These are phyloP conservation scores for Pangasius djambal DNA, from an alignment of 2,797 vertebrate genomes.

Conservation along the genomic window DNA sequence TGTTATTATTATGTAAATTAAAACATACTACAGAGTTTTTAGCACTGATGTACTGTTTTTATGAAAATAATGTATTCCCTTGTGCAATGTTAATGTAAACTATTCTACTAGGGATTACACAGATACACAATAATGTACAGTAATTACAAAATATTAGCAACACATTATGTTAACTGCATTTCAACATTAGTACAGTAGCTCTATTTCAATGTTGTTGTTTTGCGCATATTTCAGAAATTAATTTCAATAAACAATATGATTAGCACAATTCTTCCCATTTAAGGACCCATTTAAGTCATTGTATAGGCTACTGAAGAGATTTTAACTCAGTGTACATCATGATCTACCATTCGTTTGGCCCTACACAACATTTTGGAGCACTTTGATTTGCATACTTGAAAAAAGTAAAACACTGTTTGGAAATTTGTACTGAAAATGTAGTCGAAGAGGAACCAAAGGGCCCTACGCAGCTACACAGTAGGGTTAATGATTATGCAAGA, in stretches of 20 bases:
- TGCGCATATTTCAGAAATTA: background rate
- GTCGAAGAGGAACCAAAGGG: background rate
- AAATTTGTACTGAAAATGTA: background rate
- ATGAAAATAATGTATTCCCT: background rate
- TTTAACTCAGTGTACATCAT: background rate
- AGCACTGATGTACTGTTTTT: background rate
- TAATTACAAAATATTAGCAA: background rate
- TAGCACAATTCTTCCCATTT: background rate
- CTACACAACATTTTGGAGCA: background rate
- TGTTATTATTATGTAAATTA: background rate
- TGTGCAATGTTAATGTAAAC: background rate
- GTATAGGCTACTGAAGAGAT: background rate
- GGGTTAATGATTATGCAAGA: background rate
- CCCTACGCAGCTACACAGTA: background rate
- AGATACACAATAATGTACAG: background rate
- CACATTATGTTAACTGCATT: background rate
- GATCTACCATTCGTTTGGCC: background rate
- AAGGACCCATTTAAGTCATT: background rate
- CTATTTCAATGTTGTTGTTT: background rate
- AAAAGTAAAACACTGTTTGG: background rate
- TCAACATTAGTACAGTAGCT: background rate
- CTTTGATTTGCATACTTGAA: background rate
- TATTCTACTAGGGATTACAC: background rate
- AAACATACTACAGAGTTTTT: background rate
- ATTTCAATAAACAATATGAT: background rate